Base-by-base conservation (phyloP, 2,113 vertebrate species). In the Archilochus colubris region DNA sequence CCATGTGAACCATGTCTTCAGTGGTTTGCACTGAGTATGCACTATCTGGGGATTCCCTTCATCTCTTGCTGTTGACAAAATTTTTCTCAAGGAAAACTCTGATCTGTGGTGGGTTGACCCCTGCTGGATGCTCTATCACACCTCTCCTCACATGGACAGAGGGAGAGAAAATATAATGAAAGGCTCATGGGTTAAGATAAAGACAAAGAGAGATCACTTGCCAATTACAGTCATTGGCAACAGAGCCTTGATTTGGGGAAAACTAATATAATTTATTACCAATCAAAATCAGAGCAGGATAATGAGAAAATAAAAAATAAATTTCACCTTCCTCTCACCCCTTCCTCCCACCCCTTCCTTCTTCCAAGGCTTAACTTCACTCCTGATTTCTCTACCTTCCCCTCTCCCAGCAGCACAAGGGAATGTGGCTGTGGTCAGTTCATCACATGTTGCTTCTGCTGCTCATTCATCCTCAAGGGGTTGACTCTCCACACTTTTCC, bases 401-500 rank as follows among this genome's bases (percentile, higher is more conserved):
- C 7, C 17, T 20, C 14, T 44, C 40, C 40, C 1, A 31, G n/a
- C 4, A 43, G 38, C 10, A 12, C 44, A 58, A 51, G 21, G 31
- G 27, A 13, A 38, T 3, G 8, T 17, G 36, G 24, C 33, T 74
- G 27, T 1, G 6, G 54, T 46, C 63, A 27, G 38, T 54, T 82
- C n/a, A 48, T 48, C 31, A 8, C 28, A 33, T 0, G 0, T 44
- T 81, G 23, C 40, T 31, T 73, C 28, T 31, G 28, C 28, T 7
- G 3, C 10, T 24, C 11, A 22, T n/a, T 43, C 27, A 15, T 68
- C 66, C 53, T 54, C 53, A 40, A 40, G 38, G 38, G 38, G 38
- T 10, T 40, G 38, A 40, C 38, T 40, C 38, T 40, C 11, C 38
- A 54, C 25, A 28, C 53, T 23, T 40, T 58, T 73, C 43, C 36